Base-by-base conservation (phyloP, 2,797 vertebrate genomes). In the Clarias fuscus region DNA sequence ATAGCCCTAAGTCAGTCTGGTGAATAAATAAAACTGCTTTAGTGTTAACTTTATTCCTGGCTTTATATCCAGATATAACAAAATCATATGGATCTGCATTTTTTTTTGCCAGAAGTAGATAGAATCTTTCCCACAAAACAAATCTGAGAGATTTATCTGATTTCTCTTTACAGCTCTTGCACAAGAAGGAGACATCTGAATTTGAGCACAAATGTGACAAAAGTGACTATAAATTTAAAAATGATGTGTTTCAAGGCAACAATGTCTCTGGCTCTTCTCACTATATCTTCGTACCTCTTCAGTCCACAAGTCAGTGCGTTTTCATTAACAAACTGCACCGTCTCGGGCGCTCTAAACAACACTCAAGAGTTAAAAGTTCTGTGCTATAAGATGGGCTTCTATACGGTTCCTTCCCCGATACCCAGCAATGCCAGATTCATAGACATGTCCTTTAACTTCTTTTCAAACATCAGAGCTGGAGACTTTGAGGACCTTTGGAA, bases 381-480 rank as follows among this genome's bases (percentile, higher is more conserved):
- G 11, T 93, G 93, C 89, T 92, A 91, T 79, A 82, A 62, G 5
- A 90, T 86, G 89, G 78, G 82, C 2, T 91, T 93, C 62, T 30
- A 2, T 13, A 81, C n/a, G 3, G 84, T 93, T 67, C 91, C 92
- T 67, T 11, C 59, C 0, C 5, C 77, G 3, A 84, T 92, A 53
- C 92, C 91, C 30, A 85, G 1, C 1, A 86, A 85, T 20, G 79
- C 85, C 43, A 14, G 22, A 27, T 77, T 58, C 82, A 84, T 93
- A 43, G 92, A 93, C 85, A 86, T 93, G 84, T 92, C 91, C 27
- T 84, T 86, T 40, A 94, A 93, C 79, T 79, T 1, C 13, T 90
- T 92, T 53, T 11, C 65, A 82, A 53, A 77, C 6, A 89, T 93
- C 82, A 67, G 84, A 59, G 61, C 56, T 18, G 30, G 15, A 72